Percentiles rank a stretch among this genome's conserved stretches.
Conservation (phyloP, 2,797 vertebrate genomes). For the Ataeniobius toweri region DNA sequence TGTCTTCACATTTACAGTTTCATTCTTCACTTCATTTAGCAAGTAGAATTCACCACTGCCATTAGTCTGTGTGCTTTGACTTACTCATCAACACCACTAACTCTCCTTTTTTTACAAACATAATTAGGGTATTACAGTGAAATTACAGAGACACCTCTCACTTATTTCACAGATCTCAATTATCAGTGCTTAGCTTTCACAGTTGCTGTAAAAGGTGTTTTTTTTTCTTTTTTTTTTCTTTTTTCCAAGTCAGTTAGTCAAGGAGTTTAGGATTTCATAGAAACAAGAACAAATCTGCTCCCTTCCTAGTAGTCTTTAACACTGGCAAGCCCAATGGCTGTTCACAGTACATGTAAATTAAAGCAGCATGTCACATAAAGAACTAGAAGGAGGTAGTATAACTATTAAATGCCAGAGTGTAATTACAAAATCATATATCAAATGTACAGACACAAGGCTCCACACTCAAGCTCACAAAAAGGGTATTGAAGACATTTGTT, state of each 20-base stretch:
- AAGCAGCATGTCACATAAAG: constrained; percentile 16
- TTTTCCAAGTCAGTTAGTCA: constrained; percentile 25
- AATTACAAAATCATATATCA: constrained; percentile 40
- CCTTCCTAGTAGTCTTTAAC: constrained; percentile 15
- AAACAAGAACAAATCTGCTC: constrained; percentile 34
- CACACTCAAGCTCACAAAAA: constrained; percentile 10
- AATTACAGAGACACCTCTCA: constrained; percentile 21
- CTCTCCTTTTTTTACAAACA: constrained; percentile 13
- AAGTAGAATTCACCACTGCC: constrained; percentile 29
- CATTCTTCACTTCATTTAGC: constrained; percentile 40
- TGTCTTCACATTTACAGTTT: constrained; percentile 22
- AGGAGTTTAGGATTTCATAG: constrained; percentile 22
- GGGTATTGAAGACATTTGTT: constrained; percentile 51
- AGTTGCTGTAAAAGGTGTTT: constrained; percentile 10
- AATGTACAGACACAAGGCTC: not conserved
- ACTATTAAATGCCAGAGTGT: constrained; percentile 38
- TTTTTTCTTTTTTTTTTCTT: constrained; percentile 19
- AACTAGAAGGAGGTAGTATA: constrained; percentile 31
- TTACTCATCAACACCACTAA: constrained; percentile 37
- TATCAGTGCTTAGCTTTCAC: constrained; percentile 27
- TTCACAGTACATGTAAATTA: constrained; percentile 37
- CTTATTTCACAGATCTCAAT: constrained; percentile 31
- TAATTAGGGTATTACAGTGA: constrained; percentile 43
- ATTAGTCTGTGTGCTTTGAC: constrained; percentile 22
- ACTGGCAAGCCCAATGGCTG: constrained; percentile 15